Evolutionary conservation across 2,797 vertebrate genomes (phyloP), one percentile per base, ranked within the genome.

Genomic region (Platyrinchus mystaceus): DNA sequence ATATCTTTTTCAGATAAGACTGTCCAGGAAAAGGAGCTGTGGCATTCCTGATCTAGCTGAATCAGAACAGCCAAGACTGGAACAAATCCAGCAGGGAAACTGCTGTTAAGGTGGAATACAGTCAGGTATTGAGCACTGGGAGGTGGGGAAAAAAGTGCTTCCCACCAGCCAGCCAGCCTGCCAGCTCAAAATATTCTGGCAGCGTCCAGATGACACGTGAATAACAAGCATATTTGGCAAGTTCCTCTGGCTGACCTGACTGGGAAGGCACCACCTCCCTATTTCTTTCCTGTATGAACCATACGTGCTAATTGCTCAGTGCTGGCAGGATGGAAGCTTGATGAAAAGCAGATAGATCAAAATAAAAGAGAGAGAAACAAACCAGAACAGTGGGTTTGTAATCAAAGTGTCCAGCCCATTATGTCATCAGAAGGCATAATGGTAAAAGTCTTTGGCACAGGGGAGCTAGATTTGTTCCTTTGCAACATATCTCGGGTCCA

Each of bases 101-200:
- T 53, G 9, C 2, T 59, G 14, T 24, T 49, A n/a, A 43, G 14
- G 10, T 58, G 17, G 41, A 34, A 60, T 78, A 37, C 22, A 78
- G 44, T 27, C 15, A 58, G 14, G n/a, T 34, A 20, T 2, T 37
- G 14, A 91, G 23, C 18, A 41, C 7, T 67, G 20, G 30, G 28
- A 91, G 21, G 22, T 10, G 17, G 12, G 32, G 15, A 84, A 64
- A 84, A 14, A 15, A 59, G 7, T 12, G 34, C 9, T 90, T 82
- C 46, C 27, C 34, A 34, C 28, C 7, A 2, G 22, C 9, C 26
- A 77, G n/a, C 4, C 58, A 70, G 32, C 23, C 59, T 80, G n/a
- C 12, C 67, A 74, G 77, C 77, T 92, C 46, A 37, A 84, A 93
- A 94, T 95, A 89, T 41, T 89, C 55, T 93, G 89, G 66, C 84